These are phyloP conservation scores for Drosophila punjabiensis DNA, from an alignment of 1,140 invertebrate genomes.

Conservation along the genomic window DNA sequence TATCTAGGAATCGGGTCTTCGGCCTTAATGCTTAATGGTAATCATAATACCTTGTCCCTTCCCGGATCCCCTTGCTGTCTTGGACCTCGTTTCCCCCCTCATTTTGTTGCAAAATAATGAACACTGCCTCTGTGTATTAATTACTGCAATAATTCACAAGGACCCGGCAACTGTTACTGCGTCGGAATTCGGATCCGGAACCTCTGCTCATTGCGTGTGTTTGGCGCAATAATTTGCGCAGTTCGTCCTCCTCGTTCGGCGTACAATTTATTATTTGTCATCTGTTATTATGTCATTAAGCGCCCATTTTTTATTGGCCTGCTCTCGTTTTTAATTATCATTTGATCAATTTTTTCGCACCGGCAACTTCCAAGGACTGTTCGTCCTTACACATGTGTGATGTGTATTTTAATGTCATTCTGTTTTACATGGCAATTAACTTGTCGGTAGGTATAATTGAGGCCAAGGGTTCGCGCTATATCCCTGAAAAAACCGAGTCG, in stretches of 20 bases:
- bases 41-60: constrained; percentile 59
- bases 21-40: constrained; percentile 63
- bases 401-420: constrained; percentile 48
- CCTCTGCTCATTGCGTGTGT: constrained; percentile 34
- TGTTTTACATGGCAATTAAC: constrained; percentile 78
- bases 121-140: constrained; percentile 73
- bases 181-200: neutral
- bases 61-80: neutral
- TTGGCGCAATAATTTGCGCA: constrained; percentile 59
- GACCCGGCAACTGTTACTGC: constrained; percentile 49
- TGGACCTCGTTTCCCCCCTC: neutral
- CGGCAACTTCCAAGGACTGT: constrained; percentile 21
- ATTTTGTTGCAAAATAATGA: constrained; percentile 66
- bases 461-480: constrained; percentile 3
- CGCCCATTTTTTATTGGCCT: constrained; percentile 62
- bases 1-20: constrained; percentile 43
- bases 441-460: constrained; percentile 41
- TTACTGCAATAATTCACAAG: constrained; percentile 76
- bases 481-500: neutral
- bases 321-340: constrained; percentile 80
- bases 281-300: constrained; percentile 84
- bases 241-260: constrained; percentile 43
- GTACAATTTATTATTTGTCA: constrained; percentile 81
- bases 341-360: constrained; percentile 65
- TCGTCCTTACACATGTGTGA: constrained; percentile 19